A percentile compares a stretch with the other conserved stretches of the same genome.
These are phyloP conservation scores for Rhineura floridana DNA, from an alignment of 2,113 vertebrate species.

Conservation along the genomic window DNA sequence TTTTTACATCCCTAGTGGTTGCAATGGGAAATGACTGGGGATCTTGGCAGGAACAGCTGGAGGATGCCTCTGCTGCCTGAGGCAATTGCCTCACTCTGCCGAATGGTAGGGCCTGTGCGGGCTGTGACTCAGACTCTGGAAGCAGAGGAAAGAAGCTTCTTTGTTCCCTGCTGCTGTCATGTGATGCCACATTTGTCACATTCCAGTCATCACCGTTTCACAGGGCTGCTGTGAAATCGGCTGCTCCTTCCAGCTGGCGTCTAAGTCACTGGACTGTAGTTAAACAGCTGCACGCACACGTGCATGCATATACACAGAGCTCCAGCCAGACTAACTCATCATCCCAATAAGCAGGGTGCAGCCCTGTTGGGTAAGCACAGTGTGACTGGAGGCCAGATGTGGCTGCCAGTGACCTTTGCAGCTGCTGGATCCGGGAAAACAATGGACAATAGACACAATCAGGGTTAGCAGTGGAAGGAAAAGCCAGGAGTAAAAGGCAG, in stretches of 20 bases:
- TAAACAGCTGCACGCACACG: background rate
- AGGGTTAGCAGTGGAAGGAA: background rate
- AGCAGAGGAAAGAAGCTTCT: background rate
- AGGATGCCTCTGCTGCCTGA: too few relatives aligned
- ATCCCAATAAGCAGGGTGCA: too few relatives aligned
- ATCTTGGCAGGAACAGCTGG: too few relatives aligned
- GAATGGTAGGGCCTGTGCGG: too few relatives aligned
- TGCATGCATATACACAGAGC: too few relatives aligned
- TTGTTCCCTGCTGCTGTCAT: background rate
- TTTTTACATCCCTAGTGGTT: too few relatives aligned
- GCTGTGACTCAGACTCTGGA: background rate
- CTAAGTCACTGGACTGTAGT: too few relatives aligned
- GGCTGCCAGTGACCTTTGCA: background rate
- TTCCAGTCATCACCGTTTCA: background rate
- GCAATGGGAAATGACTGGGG: too few relatives aligned
- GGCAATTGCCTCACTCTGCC: too few relatives aligned
- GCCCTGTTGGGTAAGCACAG: too few relatives aligned
- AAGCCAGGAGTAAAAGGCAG: background rate
- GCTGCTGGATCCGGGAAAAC: background rate
- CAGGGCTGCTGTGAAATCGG: background rate
- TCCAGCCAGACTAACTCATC: background rate
- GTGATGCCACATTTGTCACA: background rate
- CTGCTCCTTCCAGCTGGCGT: background rate
- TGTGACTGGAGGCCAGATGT: too few relatives aligned
- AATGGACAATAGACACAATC: background rate